Base-by-base conservation (phyloP, 2,797 vertebrate genomes). In the Anabas testudineus region DNA sequence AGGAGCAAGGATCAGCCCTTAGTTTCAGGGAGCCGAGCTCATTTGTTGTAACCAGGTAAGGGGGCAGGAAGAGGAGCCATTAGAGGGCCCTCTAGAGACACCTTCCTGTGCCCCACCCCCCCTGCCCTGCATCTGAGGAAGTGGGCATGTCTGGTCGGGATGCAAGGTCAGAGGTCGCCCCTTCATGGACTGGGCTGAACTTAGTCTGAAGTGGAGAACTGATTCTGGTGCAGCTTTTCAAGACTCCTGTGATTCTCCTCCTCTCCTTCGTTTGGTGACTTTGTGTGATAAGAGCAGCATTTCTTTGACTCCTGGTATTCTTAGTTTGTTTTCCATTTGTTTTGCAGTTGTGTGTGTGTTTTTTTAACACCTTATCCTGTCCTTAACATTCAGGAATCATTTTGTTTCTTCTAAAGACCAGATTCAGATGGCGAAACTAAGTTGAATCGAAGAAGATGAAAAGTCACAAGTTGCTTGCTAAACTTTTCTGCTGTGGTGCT, bases 361-460 rank as follows among this genome's bases (percentile, higher is more conserved):
- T 57, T 61, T 2, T 43, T 19, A 19, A 8, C 49, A 26, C 39
- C 80, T 75, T 13, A 47, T 49, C 47, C 56, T 32, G 70, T 80
- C 68, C 39, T 43, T 74, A 66, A 65, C 47, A 57, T 19, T 24
- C 77, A 71, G 71, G 60, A 81, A 53, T 52, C 48, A 49, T 69
- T 77, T 67, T 59, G 76, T 73, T 83, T 86, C 68, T 89, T 83
- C 55, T 37, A 71, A 84, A 36, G 63, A 77, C 58, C 65, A 85
- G 71, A 79, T 4, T 80, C 61, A 56, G 72, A 66, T 52, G 68
- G 83, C 76, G n/a, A 76, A 87, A 71, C 68, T 66, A 67, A 80
- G 63, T 87, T 82, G 74, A 81, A 65, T 52, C 69, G 81, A 92
- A 86, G 84, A 90, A 91, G 85, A 76, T 57, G 80, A 82, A 68